Conservation (phyloP, 92 coral and sea anemone genomes). For the Diadumene lineata region DNA sequence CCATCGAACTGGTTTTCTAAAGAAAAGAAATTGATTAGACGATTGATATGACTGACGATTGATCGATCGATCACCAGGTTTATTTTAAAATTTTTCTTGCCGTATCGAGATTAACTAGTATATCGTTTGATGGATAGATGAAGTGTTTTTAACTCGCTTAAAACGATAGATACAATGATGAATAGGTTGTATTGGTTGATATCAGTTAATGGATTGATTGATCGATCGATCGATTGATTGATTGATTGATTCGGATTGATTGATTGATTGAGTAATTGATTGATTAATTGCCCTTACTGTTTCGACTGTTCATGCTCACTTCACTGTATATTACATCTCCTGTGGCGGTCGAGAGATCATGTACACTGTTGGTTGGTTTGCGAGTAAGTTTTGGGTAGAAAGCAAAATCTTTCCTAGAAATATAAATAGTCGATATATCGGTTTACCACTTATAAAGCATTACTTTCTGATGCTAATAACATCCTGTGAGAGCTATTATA, state of each 20-base stretch:
- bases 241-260: not conserved
- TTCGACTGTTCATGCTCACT: not conserved
- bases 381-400: not conserved
- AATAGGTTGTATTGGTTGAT: not conserved
- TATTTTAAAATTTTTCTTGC: not conserved
- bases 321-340: slow-evolving; percentile 31
- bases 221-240: not conserved
- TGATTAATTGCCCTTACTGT: not conserved
- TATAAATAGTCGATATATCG: too few relatives aligned
- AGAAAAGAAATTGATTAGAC: not conserved
- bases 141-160: not conserved
- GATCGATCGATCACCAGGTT: not conserved
- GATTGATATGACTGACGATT: not conserved
- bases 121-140: not conserved
- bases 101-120: not conserved
- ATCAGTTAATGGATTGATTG: too few relatives aligned
- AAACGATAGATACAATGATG: not conserved
- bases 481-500: too few relatives aligned
- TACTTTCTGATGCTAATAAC: too few relatives aligned
- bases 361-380: not conserved
- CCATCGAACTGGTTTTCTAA: slow-evolving; percentile 43
- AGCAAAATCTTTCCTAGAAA: slow-evolving; percentile 4
- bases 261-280: too few relatives aligned
- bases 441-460: too few relatives aligned
- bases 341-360: not conserved